Evolutionary conservation across 2,888 invertebrate species (phyloP).

Genomic region (Patella pellucida): DNA sequence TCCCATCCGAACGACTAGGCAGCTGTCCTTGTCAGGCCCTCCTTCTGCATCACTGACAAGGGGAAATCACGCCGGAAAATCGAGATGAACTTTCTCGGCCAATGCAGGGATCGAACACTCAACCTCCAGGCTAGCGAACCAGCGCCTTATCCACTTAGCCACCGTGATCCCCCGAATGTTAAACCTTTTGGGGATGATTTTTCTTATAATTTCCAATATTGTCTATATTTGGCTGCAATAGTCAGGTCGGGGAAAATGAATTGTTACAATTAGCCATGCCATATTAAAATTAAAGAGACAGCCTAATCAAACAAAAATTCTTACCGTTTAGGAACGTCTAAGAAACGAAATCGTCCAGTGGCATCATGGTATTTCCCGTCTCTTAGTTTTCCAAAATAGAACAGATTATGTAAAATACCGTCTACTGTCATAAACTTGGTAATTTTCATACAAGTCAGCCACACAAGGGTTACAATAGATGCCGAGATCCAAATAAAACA

Average conservation of each 20-base stretch:
- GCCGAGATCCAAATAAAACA: constrained; percentile 16
- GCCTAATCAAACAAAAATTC: not conserved
- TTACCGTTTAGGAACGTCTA: constrained; percentile 46
- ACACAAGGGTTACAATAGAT: constrained; percentile 10
- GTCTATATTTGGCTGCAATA: not conserved
- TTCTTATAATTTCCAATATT: not conserved
- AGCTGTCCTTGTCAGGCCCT: no score
- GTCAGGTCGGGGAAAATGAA: not conserved
- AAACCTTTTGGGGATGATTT: no score
- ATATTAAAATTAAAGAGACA: not conserved
- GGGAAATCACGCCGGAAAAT: no score
- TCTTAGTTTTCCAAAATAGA: constrained; percentile 41
- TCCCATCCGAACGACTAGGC: no score
- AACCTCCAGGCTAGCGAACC: no score
- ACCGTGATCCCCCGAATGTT: no score
- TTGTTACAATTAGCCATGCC: no score
- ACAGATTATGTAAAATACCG: constrained; percentile 34
- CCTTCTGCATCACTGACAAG: no score
- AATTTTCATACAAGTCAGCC: constrained; percentile 15
- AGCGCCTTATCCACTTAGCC: no score
- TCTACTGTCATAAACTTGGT: not conserved
- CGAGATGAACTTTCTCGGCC: no score
- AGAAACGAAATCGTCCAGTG: not conserved
- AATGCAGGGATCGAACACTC: no score
- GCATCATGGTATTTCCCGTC: not conserved